Evolutionary conservation across 2,888 invertebrate genomes (phyloP).

Genomic region (Harpalus rubripes): DNA sequence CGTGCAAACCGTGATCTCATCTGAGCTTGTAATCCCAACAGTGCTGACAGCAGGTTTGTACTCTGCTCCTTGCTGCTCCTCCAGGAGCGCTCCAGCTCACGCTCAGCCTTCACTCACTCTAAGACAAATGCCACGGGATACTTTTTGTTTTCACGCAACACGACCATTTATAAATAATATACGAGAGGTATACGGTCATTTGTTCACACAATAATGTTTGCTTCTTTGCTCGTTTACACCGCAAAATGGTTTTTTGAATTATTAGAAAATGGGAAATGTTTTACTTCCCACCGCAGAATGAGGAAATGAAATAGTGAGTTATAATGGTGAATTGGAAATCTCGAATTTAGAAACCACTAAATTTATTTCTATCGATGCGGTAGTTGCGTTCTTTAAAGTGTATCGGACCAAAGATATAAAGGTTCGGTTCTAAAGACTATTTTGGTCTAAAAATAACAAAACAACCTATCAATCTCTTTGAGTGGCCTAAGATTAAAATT

Average conservation of each 20-base stretch:
- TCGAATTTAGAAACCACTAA: no score
- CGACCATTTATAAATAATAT: neutral
- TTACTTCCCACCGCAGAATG: no score
- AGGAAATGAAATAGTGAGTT: no score
- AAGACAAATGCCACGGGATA: conserved; percentile 1
- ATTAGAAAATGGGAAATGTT: neutral
- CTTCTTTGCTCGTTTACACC: neutral
- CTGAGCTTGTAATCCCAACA: conserved; percentile 56
- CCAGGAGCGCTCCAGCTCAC: conserved; percentile 12
- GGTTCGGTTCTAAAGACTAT: no score
- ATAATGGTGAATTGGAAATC: no score
- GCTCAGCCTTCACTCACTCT: neutral
- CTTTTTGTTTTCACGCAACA: neutral
- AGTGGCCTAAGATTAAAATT: no score
- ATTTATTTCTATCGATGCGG: no score
- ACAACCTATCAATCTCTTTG: no score
- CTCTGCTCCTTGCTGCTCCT: neutral
- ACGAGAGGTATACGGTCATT: neutral
- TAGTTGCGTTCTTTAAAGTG: no score
- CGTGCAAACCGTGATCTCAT: conserved; percentile 48
- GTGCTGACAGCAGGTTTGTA: conserved; percentile 53
- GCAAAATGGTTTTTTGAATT: neutral
- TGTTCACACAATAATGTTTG: neutral
- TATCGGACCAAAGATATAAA: no score
- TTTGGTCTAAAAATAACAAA: no score